Conservation (phyloP, 1,140 invertebrate genomes). For the Odontomachus brunneus region DNA sequence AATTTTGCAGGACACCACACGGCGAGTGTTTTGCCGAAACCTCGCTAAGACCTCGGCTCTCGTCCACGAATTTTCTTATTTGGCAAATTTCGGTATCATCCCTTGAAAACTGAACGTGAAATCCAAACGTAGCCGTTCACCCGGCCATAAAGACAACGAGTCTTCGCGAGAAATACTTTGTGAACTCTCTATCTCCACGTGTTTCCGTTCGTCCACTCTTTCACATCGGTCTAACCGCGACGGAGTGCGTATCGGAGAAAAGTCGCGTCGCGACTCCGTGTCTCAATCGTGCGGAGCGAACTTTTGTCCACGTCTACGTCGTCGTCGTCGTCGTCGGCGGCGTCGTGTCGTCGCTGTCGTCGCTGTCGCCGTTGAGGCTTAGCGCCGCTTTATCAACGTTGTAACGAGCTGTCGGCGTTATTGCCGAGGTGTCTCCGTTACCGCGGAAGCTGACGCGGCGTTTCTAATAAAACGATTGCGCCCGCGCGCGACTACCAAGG, state of each 20-base stretch:
- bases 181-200: not conserved
- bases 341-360: slow-evolving; percentile 27
- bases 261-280: slow-evolving; percentile 24
- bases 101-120: too few relatives aligned
- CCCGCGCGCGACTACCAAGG: slow-evolving; percentile 64
- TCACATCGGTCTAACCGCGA: not conserved
- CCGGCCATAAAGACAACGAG: too few relatives aligned
- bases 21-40: too few relatives aligned
- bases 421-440: slow-evolving; percentile 81
- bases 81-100: too few relatives aligned
- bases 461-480: slow-evolving; percentile 82
- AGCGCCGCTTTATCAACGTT: slow-evolving; percentile 81
- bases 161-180: too few relatives aligned
- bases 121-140: too few relatives aligned
- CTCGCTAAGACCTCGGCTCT: too few relatives aligned
- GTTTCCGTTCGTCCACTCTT: not conserved
- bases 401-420: slow-evolving; percentile 83
- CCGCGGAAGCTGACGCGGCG: slow-evolving; percentile 82
- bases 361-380: slow-evolving; percentile 63
- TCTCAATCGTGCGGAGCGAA: slow-evolving; percentile 42
- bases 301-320: slow-evolving; percentile 36
- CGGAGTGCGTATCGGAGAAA: slow-evolving; percentile 40
- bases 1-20: slow-evolving; percentile 1
- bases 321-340: slow-evolving; percentile 37
- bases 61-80: too few relatives aligned